phyloP scores from a whole-genome alignment of 1,140 invertebrate species.

The Fopius arisanus region DNA sequence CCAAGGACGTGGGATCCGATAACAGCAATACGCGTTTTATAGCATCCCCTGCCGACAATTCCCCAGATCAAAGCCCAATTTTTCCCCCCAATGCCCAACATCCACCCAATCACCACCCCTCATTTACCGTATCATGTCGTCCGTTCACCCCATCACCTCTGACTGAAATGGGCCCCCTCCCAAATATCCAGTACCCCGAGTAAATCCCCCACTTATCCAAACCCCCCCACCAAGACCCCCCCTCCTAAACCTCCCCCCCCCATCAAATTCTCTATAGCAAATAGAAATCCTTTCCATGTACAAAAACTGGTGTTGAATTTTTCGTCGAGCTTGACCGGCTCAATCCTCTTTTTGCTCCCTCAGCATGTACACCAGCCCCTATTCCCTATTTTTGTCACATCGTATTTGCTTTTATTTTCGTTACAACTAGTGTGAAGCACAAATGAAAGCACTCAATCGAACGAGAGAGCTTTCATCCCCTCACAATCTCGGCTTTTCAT shows the following conservation, averaged over 20 bases:
- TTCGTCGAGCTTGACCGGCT: not conserved
- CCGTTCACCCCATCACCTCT: not conserved
- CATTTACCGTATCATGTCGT: not conserved
- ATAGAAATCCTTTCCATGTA: constrained; percentile 15
- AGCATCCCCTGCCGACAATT: no score
- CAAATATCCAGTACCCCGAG: no score
- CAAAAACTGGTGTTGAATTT: not conserved
- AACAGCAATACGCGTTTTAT: no score
- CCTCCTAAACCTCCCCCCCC: not conserved
- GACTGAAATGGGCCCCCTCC: not conserved
- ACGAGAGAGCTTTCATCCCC: not conserved
- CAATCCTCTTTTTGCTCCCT: not conserved
- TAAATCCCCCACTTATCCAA: not conserved
- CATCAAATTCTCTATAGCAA: not conserved
- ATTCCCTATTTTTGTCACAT: not conserved
- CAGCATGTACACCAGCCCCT: not conserved
- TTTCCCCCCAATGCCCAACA: no score
- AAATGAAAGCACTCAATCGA: not conserved
- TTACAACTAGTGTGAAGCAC: not conserved
- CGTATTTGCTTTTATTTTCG: constrained; percentile 3
- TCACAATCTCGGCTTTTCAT: not conserved
- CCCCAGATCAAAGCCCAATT: no score
- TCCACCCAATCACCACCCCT: not conserved
- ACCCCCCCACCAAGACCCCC: not conserved
- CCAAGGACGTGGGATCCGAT: no score